phyloP scores from a whole-genome alignment of 2,888 invertebrate genomes.

The Gymnocheta viridis region DNA sequence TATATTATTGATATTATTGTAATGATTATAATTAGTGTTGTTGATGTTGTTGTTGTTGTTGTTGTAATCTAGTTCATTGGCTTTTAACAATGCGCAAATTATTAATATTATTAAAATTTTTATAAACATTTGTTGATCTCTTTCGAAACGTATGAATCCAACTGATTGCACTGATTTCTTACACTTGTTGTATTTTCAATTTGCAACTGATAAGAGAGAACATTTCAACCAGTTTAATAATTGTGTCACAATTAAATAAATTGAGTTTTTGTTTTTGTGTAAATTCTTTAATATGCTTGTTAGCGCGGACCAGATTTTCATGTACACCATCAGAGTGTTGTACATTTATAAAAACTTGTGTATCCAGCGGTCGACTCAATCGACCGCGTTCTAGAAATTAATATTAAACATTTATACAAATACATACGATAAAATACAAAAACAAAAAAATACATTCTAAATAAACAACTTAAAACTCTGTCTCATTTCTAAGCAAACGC shows the following conservation, averaged over 20 bases:
- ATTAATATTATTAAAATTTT: slow-evolving; percentile 63
- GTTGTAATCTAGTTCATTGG: slow-evolving; percentile 63
- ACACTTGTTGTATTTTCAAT: slow-evolving; percentile 47
- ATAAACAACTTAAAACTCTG: no score
- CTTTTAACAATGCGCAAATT: slow-evolving; percentile 60
- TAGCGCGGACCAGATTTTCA: background rate
- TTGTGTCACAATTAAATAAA: slow-evolving; percentile 43
- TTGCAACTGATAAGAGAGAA: slow-evolving; percentile 47
- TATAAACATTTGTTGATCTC: slow-evolving; percentile 67
- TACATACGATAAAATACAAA: no score
- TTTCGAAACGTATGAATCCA: slow-evolving; percentile 47
- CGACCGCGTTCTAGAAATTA: no score
- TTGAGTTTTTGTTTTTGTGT: background rate
- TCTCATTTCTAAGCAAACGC: no score
- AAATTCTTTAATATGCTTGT: background rate
- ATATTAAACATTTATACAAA: no score
- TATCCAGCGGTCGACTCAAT: no score
- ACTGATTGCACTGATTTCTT: slow-evolving; percentile 61
- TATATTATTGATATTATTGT: slow-evolving; percentile 3
- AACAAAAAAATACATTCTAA: no score
- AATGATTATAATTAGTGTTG: slow-evolving; percentile 9
- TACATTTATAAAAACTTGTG: no score
- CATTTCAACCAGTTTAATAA: slow-evolving; percentile 22
- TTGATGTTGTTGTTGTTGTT: background rate
- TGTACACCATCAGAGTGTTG: background rate